Evolutionary conservation across 2,113 vertebrate species (phyloP), one percentile per base, ranked within the genome.

Genomic region (Cephalopholis sonnerati): DNA sequence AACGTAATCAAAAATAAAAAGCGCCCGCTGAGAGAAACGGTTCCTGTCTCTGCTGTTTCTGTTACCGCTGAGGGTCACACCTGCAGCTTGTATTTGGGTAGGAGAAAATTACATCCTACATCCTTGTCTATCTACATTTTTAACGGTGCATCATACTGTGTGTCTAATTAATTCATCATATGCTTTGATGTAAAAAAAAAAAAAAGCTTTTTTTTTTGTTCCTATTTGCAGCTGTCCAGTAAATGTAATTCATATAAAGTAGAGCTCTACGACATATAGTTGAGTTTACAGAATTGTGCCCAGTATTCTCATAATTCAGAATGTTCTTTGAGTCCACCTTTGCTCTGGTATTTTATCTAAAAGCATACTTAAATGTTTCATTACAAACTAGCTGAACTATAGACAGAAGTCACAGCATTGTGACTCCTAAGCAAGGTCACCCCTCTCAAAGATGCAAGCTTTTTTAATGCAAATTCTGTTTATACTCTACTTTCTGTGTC

Each of bases 401-500:
- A 7, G 18, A 13, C 3, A 18, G 27, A 50, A 51, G 58, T 54
- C 16, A 51, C 51, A 53, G 29, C 65, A 58, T 8, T 5, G 18
- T 22, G 51, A 57, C 7, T 69, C 46, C 27, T 29, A 16, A 58
- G 20, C 39, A 62, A 68, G 77, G 83, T 84, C 36, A 44, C 73
- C 17, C 27, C 27, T 76, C 27, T 44, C 20, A 55, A 61, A 69
- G 59, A 59, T 65, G 15, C 62, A 54, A 46, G 51, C 62, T 17
- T 69, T 79, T 82, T 73, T 29, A 69, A 12, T 85, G 63, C 61
- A 69, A 66, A 73, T 85, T 18, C 44, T 85, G 81, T 82, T 81
- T 79, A 86, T 29, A 46, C 65, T 57, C n/a, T n/a, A 5, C 16
- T 68, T 48, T 66, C 66, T 77, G 20, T 67, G 50, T 75, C 48